phyloP scores from a whole-genome alignment of 53 echinoderm and acorn worm genomes.

The Temnopleurus reevesii region DNA sequence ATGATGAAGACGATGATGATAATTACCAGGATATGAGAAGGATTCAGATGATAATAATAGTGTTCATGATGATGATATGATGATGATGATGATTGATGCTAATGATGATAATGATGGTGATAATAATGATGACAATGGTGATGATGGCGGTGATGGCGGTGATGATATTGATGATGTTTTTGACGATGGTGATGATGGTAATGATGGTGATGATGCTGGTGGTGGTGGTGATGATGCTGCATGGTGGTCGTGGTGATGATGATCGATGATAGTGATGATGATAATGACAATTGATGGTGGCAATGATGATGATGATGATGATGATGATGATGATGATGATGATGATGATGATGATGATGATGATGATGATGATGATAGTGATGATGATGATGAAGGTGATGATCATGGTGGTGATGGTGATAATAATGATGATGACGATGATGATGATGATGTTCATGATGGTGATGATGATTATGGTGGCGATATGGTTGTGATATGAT shows the following conservation, averaged over 20 bases:
- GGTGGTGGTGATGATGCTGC: too few relatives aligned
- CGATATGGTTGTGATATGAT: background rate
- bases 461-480: background rate
- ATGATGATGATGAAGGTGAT: background rate
- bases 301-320: background rate
- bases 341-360: background rate
- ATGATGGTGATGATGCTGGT: too few relatives aligned
- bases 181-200: too few relatives aligned
- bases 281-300: background rate
- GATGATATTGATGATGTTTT: too few relatives aligned
- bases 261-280: too few relatives aligned
- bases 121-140: conserved; percentile 30
- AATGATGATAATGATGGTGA: too few relatives aligned
- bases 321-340: background rate
- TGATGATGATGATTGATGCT: too few relatives aligned
- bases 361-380: conserved; percentile 6
- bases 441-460: conserved; percentile 43
- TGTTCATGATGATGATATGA: too few relatives aligned
- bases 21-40: too few relatives aligned
- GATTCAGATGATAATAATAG: too few relatives aligned
- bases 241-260: too few relatives aligned
- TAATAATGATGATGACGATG: conserved; percentile 23
- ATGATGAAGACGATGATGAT: too few relatives aligned
- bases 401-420: conserved; percentile 37
- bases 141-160: conserved; percentile 31